Evolutionary conservation across 2,113 vertebrate species (phyloP).

Genomic region (Psilopsiagon aurifrons): DNA sequence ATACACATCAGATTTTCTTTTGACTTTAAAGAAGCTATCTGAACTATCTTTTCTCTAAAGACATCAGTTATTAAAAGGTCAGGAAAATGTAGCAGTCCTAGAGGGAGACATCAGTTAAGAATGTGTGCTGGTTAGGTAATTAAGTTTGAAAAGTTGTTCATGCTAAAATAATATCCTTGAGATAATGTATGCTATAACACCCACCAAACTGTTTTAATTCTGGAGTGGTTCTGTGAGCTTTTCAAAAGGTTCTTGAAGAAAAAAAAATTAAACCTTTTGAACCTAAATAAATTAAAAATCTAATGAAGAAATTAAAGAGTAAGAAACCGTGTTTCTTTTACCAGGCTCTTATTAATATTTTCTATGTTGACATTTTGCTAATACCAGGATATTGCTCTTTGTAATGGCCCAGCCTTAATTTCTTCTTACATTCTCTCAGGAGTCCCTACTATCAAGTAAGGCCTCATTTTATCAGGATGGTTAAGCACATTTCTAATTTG

Average conservation of each 20-base stretch:
- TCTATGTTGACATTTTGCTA: background rate
- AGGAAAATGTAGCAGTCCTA: constrained; percentile 24
- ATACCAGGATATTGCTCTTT: background rate
- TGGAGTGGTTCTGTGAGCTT: constrained; percentile 24
- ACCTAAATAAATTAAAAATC: background rate
- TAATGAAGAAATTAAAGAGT: background rate
- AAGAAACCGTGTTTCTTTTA: background rate
- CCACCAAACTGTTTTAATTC: constrained; percentile 6
- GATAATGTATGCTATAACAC: constrained; percentile 19
- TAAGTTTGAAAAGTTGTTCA: constrained; percentile 49
- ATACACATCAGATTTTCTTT: background rate
- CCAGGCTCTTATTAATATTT: background rate
- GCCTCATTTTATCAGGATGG: background rate
- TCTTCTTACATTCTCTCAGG: background rate
- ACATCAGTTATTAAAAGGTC: constrained; percentile 61
- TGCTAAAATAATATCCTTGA: constrained; percentile 17
- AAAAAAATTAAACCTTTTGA: background rate
- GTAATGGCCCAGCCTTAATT: background rate
- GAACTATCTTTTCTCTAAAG: constrained; percentile 19
- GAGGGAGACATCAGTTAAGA: constrained; percentile 49
- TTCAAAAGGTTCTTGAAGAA: background rate
- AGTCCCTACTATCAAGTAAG: background rate
- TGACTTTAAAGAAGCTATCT: constrained; percentile 19
- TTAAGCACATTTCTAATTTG: background rate
- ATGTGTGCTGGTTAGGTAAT: constrained; percentile 7